These are phyloP conservation scores for Thunnus albacares DNA, from an alignment of 2,797 vertebrate species.

Conservation along the genomic window DNA sequence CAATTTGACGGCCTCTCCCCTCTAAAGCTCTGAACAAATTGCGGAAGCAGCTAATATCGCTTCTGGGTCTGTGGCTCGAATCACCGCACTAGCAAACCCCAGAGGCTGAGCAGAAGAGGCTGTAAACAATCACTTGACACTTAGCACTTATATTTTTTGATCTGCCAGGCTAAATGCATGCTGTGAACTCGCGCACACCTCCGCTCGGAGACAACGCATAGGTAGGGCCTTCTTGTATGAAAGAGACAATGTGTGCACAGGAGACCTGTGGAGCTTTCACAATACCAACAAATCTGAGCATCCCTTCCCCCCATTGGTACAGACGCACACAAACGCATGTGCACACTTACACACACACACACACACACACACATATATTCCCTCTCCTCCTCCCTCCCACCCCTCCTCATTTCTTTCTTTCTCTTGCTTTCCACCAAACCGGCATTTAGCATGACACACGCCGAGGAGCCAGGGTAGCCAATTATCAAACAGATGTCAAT, in stretches of 20 bases:
- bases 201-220: constrained; percentile 29
- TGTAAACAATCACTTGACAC: constrained; percentile 81
- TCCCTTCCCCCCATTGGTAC: constrained; percentile 52
- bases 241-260: constrained; percentile 54
- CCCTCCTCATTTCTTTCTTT: constrained; percentile 60
- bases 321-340: constrained; percentile 21
- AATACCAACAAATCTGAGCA: constrained; percentile 58
- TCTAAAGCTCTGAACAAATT: constrained; percentile 80
- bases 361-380: constrained; percentile 16
- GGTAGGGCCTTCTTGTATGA: constrained; percentile 42
- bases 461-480: constrained; percentile 83
- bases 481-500: constrained; percentile 90
- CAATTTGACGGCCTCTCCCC: constrained; percentile 84
- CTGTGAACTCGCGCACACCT: constrained; percentile 63
- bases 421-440: constrained; percentile 72
- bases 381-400: constrained; percentile 16
- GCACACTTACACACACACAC: constrained; percentile 21
- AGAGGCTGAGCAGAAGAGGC: constrained; percentile 68
- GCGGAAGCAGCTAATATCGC: constrained; percentile 77
- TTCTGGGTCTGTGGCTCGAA: constrained; percentile 72
- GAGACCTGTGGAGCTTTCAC: constrained; percentile 79
- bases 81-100: constrained; percentile 53
- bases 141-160: constrained; percentile 70
- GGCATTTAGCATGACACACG: constrained; percentile 84
- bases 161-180: constrained; percentile 65